phyloP scores from a whole-genome alignment of 2,888 invertebrate genomes.

The Clistopyga incitator region DNA sequence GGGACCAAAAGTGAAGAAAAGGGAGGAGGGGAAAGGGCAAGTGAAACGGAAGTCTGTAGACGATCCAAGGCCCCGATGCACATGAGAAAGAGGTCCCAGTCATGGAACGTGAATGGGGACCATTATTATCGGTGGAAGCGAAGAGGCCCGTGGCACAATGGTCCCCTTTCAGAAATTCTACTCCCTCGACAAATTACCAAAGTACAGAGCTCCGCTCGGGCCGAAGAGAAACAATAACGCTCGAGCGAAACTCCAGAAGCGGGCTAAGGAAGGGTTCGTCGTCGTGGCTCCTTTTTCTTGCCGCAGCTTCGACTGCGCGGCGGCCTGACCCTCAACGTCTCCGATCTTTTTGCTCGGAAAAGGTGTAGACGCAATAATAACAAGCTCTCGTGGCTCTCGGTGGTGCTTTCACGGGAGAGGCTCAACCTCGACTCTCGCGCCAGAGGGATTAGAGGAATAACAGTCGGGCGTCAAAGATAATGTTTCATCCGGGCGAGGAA shows the following conservation, averaged over 20 bases:
- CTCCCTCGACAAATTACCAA: constrained; percentile 78
- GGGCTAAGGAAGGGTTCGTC: constrained; percentile 15
- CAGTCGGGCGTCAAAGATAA: constrained; percentile 44
- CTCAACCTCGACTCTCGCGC: constrained; percentile 17
- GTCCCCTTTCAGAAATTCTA: constrained; percentile 79
- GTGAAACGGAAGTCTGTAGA: constrained; percentile 29
- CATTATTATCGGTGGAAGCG: constrained; percentile 76
- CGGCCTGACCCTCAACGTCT: constrained; percentile 15
- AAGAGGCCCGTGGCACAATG: constrained; percentile 73
- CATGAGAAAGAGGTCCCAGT: constrained; percentile 58
- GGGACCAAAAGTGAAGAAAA: constrained; percentile 23
- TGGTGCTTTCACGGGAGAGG: constrained; percentile 29
- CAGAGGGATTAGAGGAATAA: constrained; percentile 61
- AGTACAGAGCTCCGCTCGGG: constrained; percentile 68
- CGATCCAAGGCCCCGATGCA: constrained; percentile 50
- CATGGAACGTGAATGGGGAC: constrained; percentile 76
- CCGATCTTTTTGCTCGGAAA: constrained; percentile 40
- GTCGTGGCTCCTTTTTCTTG: constrained; percentile 10
- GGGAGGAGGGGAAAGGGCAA: constrained; percentile 37
- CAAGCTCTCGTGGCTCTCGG: constrained; percentile 44
- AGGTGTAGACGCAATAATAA: constrained; percentile 70
- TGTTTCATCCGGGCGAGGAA: constrained; percentile 49
- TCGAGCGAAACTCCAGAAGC: constrained; percentile 56
- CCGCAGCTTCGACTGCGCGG: constrained; percentile 38
- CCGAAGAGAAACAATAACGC: constrained; percentile 76